Conservation (phyloP, 2,888 invertebrate species). For the Chrysolina americana region DNA sequence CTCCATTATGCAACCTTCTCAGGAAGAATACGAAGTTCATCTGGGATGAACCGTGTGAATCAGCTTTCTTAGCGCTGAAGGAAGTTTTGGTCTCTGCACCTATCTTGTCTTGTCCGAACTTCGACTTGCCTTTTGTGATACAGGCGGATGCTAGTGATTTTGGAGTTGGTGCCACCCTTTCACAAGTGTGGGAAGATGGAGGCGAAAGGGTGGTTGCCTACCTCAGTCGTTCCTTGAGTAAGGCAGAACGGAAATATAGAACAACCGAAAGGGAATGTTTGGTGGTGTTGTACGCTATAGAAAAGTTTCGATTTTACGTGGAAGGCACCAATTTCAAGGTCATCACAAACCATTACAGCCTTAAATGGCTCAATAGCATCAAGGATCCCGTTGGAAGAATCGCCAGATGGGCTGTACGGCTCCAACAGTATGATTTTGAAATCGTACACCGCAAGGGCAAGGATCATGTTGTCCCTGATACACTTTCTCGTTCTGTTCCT, state of each 20-base stretch:
- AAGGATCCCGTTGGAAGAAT: no score
- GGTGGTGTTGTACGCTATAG: background rate
- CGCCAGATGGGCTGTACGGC: no score
- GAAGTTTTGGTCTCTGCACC: constrained; percentile 19
- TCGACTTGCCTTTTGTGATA: constrained; percentile 17
- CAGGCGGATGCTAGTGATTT: constrained; percentile 20
- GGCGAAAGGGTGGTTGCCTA: background rate
- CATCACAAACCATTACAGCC: no score
- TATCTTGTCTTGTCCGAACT: constrained; percentile 17
- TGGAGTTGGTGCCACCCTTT: constrained; percentile 18
- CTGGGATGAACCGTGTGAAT: constrained; percentile 7
- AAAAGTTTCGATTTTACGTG: constrained; percentile 33
- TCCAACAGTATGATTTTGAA: no score
- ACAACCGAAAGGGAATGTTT: background rate
- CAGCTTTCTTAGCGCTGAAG: background rate
- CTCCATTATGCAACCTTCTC: constrained; percentile 7
- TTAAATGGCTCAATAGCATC: no score
- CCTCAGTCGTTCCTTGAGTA: background rate
- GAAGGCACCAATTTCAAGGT: constrained; percentile 41
- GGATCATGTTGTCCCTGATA: constrained; percentile 45
- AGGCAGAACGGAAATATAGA: background rate
- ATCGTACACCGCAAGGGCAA: no score
- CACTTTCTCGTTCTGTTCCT: constrained; percentile 43
- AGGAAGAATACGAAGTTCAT: constrained; percentile 11
- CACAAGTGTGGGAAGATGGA: background rate